These are phyloP conservation scores for Cololabis saira DNA, from an alignment of 2,113 vertebrate species.

Conservation along the genomic window DNA sequence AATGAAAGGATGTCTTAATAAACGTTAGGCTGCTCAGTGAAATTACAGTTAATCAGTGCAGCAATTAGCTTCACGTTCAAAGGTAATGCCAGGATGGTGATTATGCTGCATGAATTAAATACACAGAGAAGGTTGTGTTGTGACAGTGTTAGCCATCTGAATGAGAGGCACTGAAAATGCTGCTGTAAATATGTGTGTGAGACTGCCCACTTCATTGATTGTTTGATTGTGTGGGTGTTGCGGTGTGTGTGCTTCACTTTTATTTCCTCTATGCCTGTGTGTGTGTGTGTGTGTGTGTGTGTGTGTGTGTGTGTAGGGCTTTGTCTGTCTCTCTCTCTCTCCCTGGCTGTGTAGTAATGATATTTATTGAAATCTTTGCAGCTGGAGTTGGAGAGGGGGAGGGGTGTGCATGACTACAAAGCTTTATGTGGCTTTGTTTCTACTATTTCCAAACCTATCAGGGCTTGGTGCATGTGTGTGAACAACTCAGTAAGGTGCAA, in stretches of 20 bases:
- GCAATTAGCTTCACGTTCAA: constrained; percentile 5
- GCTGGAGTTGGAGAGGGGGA: constrained; percentile 63
- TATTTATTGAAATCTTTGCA: constrained; percentile 77
- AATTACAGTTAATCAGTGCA: too few relatives aligned
- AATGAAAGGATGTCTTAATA: neutral
- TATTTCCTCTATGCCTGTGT: constrained; percentile 30
- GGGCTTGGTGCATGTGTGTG: constrained; percentile 1
- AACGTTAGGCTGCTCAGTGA: too few relatives aligned
- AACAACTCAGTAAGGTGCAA: constrained; percentile 3
- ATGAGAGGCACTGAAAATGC: constrained; percentile 20
- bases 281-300: constrained; percentile 25
- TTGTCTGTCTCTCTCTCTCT: constrained; percentile 28
- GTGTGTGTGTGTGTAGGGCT: constrained; percentile 27
- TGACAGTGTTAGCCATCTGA: constrained; percentile 15
- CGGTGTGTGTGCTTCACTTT: constrained; percentile 40
- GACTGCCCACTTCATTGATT: constrained; percentile 50
- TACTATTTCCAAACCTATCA: constrained; percentile 59
- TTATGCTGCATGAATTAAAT: constrained; percentile 27
- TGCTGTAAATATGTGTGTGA: constrained; percentile 20
- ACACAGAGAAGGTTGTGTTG: neutral
- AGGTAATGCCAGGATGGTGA: constrained; percentile 21
- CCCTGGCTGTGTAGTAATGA: constrained; percentile 63
- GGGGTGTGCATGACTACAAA: constrained; percentile 51
- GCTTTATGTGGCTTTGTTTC: constrained; percentile 69
- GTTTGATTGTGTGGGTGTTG: constrained; percentile 46